phyloP scores from a whole-genome alignment of 2,113 vertebrate species.

The Poicephalus meyeri region DNA sequence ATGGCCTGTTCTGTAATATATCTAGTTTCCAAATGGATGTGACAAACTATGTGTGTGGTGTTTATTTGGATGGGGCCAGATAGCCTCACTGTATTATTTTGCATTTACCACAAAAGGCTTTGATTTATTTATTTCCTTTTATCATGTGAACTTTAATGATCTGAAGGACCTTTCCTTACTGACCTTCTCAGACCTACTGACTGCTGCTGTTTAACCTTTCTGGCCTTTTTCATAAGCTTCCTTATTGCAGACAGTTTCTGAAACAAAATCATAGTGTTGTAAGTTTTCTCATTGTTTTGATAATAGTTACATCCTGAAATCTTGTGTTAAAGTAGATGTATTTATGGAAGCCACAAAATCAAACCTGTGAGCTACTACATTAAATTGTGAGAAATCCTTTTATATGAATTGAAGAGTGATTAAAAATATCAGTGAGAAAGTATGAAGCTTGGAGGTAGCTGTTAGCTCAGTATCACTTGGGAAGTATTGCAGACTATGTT shows the following conservation, averaged over 20 bases:
- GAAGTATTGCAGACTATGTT: not conserved
- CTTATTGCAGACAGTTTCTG: not conserved
- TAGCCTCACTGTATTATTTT: not conserved
- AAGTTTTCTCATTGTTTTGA: not conserved
- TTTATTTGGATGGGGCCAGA: not conserved
- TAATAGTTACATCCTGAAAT: not conserved
- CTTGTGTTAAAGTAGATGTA: not conserved
- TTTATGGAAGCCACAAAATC: not conserved
- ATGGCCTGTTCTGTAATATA: not conserved
- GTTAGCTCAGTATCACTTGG: not conserved
- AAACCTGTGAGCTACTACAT: not conserved
- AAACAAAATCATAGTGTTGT: not conserved
- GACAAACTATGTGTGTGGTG: accelerated
- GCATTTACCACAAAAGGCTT: not conserved
- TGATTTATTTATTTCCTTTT: not conserved
- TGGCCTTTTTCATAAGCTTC: not conserved
- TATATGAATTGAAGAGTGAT: not conserved
- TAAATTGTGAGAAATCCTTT: not conserved
- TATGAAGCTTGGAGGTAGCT: not conserved
- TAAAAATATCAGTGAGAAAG: not conserved
- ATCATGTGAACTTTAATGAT: not conserved
- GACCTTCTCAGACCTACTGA: not conserved
- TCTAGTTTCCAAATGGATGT: not conserved
- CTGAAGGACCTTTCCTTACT: not conserved
- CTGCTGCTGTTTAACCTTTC: not conserved